These are phyloP conservation scores for Pseudochaenichthys georgianus DNA, from an alignment of 2,797 vertebrate genomes.

Conservation along the genomic window DNA sequence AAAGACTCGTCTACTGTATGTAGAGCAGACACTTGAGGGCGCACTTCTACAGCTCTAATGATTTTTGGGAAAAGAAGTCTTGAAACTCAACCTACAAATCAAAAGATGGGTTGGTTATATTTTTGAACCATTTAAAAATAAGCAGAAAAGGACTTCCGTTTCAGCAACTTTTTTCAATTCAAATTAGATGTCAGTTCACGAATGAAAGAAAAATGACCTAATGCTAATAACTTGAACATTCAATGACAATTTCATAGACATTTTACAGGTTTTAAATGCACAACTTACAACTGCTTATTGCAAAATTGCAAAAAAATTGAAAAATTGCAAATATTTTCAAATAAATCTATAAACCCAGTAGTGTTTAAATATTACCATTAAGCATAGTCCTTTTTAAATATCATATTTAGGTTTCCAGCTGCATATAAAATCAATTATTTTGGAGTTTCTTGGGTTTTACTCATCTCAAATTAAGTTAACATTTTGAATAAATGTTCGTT, in stretches of 20 bases:
- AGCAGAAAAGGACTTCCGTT: too few species aligned
- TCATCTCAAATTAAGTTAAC: neutral
- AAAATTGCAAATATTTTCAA: too few species aligned
- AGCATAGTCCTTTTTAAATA: neutral
- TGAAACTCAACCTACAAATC: too few species aligned
- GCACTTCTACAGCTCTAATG: neutral
- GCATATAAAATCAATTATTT: neutral
- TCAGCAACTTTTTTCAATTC: too few species aligned
- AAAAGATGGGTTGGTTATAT: neutral
- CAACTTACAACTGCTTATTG: neutral
- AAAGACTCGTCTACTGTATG: slow-evolving; percentile 5
- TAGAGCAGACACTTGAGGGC: slow-evolving; percentile 34
- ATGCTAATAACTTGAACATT: too few species aligned
- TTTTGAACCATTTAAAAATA: neutral
- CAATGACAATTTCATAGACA: too few species aligned
- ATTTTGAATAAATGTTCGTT: neutral
- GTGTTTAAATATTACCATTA: neutral
- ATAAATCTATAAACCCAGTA: neutral
- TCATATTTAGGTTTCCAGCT: neutral
- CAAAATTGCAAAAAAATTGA: too few species aligned
- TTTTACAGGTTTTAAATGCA: neutral
- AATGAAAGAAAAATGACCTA: too few species aligned
- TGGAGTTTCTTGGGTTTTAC: neutral
- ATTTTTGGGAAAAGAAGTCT: too few species aligned
- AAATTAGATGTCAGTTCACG: too few species aligned